A percentile compares a stretch with the other conserved stretches of the same genome.
Conservation (phyloP, 2,797 vertebrate genomes). For the Anabacerthia variegaticeps region DNA sequence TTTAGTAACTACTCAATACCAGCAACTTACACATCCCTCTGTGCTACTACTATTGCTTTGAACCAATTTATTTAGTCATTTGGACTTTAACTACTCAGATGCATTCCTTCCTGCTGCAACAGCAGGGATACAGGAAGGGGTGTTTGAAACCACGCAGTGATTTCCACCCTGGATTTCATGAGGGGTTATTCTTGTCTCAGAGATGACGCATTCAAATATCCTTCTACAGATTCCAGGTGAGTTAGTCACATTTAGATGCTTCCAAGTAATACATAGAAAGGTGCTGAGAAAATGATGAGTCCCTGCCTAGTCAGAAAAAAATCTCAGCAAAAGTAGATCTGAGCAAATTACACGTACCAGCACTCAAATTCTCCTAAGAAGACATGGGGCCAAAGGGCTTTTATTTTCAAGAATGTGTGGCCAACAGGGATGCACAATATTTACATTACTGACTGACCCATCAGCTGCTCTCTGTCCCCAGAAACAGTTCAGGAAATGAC, state of each 20-base stretch:
- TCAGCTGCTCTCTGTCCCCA: background rate
- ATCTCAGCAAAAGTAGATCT: background rate
- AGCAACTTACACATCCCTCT: background rate
- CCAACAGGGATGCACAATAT: background rate
- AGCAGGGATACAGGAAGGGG: background rate
- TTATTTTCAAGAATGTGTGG: background rate
- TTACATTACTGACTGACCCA: slow-evolving; percentile 8
- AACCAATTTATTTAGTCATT: background rate
- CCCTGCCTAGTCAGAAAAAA: background rate
- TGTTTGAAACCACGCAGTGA: background rate
- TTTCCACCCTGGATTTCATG: slow-evolving; percentile 5
- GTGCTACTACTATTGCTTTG: background rate
- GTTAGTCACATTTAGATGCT: slow-evolving; percentile 40
- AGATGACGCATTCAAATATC: slow-evolving; percentile 30
- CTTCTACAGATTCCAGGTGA: slow-evolving; percentile 48
- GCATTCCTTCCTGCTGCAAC: background rate
- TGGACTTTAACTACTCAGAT: background rate
- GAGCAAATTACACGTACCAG: background rate
- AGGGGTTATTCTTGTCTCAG: slow-evolving; percentile 32
- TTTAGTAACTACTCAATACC: background rate
- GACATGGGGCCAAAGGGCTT: background rate
- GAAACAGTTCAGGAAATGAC: slow-evolving; percentile 33
- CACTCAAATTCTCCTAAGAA: background rate
- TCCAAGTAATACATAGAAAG: slow-evolving; percentile 41
- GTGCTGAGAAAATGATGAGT: background rate